phyloP scores from a whole-genome alignment of 2,113 vertebrate species.

The Gambusia affinis region DNA sequence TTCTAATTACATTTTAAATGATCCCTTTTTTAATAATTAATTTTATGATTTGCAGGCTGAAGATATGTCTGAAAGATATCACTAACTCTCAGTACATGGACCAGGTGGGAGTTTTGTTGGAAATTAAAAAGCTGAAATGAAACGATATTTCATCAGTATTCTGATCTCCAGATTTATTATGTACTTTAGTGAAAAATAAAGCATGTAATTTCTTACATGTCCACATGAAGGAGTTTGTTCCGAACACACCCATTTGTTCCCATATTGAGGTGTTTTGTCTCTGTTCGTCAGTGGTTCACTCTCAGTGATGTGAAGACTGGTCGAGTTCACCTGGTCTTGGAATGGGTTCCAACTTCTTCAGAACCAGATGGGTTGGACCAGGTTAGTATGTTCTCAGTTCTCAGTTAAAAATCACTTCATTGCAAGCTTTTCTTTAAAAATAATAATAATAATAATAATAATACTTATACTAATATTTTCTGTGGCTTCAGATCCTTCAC shows the following conservation, averaged over 20 bases:
- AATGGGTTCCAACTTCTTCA: slow-evolving; percentile 80
- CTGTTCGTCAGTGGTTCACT: slow-evolving; percentile 84
- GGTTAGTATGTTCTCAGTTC: slow-evolving; percentile 65
- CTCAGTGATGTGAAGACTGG: slow-evolving; percentile 89
- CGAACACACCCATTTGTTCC: background rate
- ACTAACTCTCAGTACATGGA: slow-evolving; percentile 84
- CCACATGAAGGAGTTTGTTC: background rate
- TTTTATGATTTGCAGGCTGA: slow-evolving; percentile 78
- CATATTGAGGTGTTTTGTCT: background rate
- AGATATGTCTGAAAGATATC: slow-evolving; percentile 84
- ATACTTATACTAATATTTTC: background rate
- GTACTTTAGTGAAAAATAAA: background rate
- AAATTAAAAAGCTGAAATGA: background rate
- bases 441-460: background rate
- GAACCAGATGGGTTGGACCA: slow-evolving; percentile 82
- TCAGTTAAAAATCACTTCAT: background rate
- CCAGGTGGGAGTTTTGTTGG: slow-evolving; percentile 78
- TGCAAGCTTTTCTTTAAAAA: background rate
- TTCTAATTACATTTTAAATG: background rate
- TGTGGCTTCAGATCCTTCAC: slow-evolving; percentile 79
- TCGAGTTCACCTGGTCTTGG: slow-evolving; percentile 85
- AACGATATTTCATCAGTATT: background rate
- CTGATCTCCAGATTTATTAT: background rate
- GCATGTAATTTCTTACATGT: background rate
- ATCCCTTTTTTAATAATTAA: slow-evolving; percentile 11